Evolutionary conservation across 2,888 invertebrate genomes (phyloP).

Genomic region (Macrosiphum euphorbiae): DNA sequence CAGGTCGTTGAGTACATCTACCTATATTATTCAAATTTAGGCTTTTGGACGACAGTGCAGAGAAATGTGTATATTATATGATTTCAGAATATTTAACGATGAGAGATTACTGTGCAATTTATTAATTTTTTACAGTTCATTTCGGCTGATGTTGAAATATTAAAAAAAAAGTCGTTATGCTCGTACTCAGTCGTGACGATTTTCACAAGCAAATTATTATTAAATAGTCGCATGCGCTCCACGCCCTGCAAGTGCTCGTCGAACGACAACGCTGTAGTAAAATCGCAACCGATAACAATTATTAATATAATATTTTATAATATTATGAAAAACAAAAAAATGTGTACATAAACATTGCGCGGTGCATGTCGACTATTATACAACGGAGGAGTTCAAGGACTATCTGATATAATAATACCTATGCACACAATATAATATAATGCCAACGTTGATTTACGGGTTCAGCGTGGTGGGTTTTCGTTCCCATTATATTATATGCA

Average conservation of each 20-base stretch:
- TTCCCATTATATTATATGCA: not conserved
- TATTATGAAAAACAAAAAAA: not conserved
- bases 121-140: not conserved
- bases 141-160: not conserved
- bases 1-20: not conserved
- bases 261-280: not conserved
- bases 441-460: conserved; percentile 26
- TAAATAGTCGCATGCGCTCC: not conserved
- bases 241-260: not conserved
- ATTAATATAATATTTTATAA: not conserved
- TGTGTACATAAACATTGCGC: not conserved
- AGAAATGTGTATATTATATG: not conserved
- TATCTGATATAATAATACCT: conserved; percentile 28
- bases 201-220: not conserved
- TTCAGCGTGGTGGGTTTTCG: not conserved
- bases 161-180: not conserved
- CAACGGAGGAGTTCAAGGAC: conserved; percentile 41
- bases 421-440: not conserved
- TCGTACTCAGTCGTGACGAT: not conserved
- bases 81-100: not conserved
- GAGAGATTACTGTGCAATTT: not conserved
- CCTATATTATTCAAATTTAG: not conserved
- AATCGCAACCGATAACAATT: not conserved
- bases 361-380: not conserved
- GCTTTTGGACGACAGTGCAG: not conserved